phyloP scores from a whole-genome alignment of 2,113 vertebrate genomes.

The Beaufortia kweichowensis region DNA sequence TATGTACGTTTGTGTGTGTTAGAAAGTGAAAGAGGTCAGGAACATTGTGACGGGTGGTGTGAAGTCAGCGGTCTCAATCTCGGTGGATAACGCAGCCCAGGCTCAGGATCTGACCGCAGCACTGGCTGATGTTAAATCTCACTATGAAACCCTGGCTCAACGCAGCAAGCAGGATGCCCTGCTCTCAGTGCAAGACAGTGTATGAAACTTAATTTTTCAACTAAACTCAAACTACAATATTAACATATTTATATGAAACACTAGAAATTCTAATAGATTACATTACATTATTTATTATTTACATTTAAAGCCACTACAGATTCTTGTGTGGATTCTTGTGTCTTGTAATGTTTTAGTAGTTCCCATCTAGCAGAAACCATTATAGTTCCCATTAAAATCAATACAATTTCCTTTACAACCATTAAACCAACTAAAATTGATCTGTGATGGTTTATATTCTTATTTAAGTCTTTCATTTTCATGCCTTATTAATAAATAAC shows the following conservation, averaged over 20 bases:
- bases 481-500: too few species aligned
- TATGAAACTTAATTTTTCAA: constrained; percentile 41
- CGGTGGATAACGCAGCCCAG: constrained; percentile 65
- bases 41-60: constrained; percentile 62
- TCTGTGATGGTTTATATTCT: too few species aligned
- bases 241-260: background rate
- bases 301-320: too few species aligned
- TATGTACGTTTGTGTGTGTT: constrained; percentile 17
- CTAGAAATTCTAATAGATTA: too few species aligned
- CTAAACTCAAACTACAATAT: background rate
- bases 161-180: constrained; percentile 68
- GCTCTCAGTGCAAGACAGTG: constrained; percentile 64
- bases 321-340: too few species aligned
- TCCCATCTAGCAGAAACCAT: too few species aligned
- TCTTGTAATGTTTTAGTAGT: too few species aligned
- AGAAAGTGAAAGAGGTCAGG: constrained; percentile 70
- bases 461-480: too few species aligned
- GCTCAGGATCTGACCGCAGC: constrained; percentile 64
- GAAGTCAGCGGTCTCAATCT: constrained; percentile 69
- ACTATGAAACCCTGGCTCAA: constrained; percentile 65
- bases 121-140: constrained; percentile 61
- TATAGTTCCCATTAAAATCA: too few species aligned
- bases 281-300: too few species aligned
- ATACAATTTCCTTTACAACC: too few species aligned
- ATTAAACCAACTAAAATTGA: too few species aligned